Base-by-base conservation (phyloP, 2,797 vertebrate species). In the Distichodus sexfasciatus region DNA sequence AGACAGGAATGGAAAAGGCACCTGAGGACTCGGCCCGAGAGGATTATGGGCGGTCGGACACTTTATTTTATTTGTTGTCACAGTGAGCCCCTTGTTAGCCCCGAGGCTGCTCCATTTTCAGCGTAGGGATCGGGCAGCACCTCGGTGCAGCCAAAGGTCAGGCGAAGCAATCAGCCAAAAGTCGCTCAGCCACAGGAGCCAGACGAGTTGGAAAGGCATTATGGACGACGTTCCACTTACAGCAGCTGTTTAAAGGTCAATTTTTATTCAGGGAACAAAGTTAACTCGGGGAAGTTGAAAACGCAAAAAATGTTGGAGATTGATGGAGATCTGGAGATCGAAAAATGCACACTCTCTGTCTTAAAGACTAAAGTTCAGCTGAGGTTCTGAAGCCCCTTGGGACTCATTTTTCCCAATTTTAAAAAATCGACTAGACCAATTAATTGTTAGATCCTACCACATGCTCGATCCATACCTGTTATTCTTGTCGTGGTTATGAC, bases 401-500 rank as follows among this genome's bases (percentile, higher is more conserved):
- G n/a, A n/a, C n/a, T n/a, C n/a, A n/a, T n/a, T n/a, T n/a, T n/a
- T n/a, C n/a, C n/a, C n/a, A n/a, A n/a, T n/a, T n/a, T n/a, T n/a
- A n/a, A n/a, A n/a, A n/a, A n/a, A n/a, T n/a, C n/a, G n/a, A n/a
- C n/a, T n/a, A n/a, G n/a, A n/a, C n/a, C n/a, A n/a, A n/a, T n/a
- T n/a, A n/a, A n/a, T n/a, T n/a, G n/a, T n/a, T n/a, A n/a, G n/a
- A n/a, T n/a, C n/a, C n/a, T 17, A 2, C 6, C 0, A 2, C 1
- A 26, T 74, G 12, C 21, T 14, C 7, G 4, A 44, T n/a, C n/a
- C 40, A 15, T 86, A 96, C 94, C 95, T 91, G 91, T 85, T 46
- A 90, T 86, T 75, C 92, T 93, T 74, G 90, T 81, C 53, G 93
- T 94, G 47, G 92, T 93, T 41, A 90, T 90, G 77, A 90, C 91